A percentile compares a stretch with the other conserved stretches of the same genome.
These are phyloP conservation scores for Percopsis transmontana DNA, from an alignment of 2,113 vertebrate genomes.

Conservation along the genomic window DNA sequence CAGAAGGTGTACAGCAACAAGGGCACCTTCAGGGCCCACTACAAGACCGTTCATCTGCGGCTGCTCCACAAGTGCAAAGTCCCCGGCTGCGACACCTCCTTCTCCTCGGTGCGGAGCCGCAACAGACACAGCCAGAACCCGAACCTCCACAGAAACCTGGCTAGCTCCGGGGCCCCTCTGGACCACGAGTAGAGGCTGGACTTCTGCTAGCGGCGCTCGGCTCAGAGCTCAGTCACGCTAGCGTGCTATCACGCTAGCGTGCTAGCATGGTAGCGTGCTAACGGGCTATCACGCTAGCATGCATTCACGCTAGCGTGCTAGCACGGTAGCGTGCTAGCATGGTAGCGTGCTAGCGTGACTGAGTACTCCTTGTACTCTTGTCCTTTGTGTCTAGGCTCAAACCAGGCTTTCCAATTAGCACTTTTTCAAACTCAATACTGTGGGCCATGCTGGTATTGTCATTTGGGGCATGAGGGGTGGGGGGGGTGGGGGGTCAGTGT, in stretches of 20 bases:
- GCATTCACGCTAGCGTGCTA: no score
- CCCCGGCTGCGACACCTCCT: slow-evolving; percentile 90
- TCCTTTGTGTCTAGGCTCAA: slow-evolving; percentile 22
- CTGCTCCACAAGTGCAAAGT: slow-evolving; percentile 96
- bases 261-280: no score
- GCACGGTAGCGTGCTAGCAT: no score
- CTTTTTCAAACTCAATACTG: slow-evolving; percentile 49
- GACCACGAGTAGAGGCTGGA: slow-evolving; percentile 60
- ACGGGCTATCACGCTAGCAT: no score
- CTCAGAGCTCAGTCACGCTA: no score
- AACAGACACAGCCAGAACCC: slow-evolving; percentile 98
- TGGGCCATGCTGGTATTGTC: not conserved
- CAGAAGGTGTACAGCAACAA: slow-evolving; percentile 97
- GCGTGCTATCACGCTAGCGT: no score
- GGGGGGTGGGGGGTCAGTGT: slow-evolving; percentile 1
- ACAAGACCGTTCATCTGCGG: slow-evolving; percentile 95
- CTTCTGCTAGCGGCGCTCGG: no score
- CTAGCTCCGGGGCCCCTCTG: slow-evolving; percentile 43
- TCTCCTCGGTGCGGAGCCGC: slow-evolving; percentile 94
- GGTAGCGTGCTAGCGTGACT: slow-evolving; percentile 8
- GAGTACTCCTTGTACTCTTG: slow-evolving; percentile 18
- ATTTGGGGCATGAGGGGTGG: no score
- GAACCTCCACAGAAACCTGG: slow-evolving; percentile 92
- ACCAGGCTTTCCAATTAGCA: slow-evolving; percentile 54
- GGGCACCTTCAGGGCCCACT: slow-evolving; percentile 96